Evolutionary conservation across 2,113 vertebrate genomes (phyloP).

Genomic region (Gambusia holbrooki): DNA sequence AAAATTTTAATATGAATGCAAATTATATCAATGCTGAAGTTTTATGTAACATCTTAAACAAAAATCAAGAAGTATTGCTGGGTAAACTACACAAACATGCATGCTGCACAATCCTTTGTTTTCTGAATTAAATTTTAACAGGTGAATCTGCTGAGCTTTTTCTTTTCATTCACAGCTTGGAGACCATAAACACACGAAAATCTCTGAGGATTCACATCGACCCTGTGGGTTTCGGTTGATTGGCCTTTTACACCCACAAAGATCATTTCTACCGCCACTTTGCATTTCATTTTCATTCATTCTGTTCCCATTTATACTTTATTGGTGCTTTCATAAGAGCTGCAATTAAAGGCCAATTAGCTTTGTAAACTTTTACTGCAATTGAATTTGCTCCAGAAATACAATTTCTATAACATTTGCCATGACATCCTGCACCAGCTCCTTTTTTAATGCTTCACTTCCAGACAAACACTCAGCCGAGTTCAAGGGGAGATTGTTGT

Average conservation of each 20-base stretch:
- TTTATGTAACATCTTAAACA: neutral
- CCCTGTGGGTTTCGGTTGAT: neutral
- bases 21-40: neutral
- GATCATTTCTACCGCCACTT: neutral
- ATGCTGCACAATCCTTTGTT: neutral
- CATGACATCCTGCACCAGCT: neutral
- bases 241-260: neutral
- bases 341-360: neutral
- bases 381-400: neutral
- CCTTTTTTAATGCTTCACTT: neutral
- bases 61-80: neutral
- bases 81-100: neutral
- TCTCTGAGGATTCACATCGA: neutral
- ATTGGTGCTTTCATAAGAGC: neutral
- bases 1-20: neutral
- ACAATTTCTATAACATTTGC: neutral
- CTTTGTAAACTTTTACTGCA: neutral
- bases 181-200: neutral
- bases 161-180: neutral
- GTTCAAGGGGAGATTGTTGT: neutral
- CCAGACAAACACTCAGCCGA: neutral
- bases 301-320: neutral
- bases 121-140: neutral
- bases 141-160: neutral
- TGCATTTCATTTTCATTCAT: neutral